Base-by-base conservation (phyloP, 2,113 vertebrate genomes). In the Tychaedon coryphoeus region DNA sequence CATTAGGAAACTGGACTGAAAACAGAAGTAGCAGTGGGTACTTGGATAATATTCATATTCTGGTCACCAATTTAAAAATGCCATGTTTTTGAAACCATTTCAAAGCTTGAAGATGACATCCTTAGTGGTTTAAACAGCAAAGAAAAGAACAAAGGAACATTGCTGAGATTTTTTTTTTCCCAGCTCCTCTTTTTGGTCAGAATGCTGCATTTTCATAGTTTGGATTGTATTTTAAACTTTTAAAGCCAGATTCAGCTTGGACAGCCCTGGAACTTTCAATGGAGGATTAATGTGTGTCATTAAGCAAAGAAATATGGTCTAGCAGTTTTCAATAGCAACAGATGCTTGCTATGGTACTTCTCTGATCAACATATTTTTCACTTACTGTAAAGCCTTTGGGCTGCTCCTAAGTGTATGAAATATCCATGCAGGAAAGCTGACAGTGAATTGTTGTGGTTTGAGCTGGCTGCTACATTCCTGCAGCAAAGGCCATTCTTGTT, bases 241-340 rank as follows among this genome's bases (percentile, higher is more conserved):
- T 91, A 82, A 73, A 92, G 20, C 33, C 50, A 82, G 42, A 82
- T 76, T 74, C 11, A 14, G 19, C 75, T 86, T 90, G 75, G 67
- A 81, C 23, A 85, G 26, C 29, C 58, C 22, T 78, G 38, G 51
- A 47, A 92, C 73, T 85, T 96, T 94, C 85, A 88, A 51, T 53
- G 47, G 38, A 90, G 54, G 71, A 91, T 91, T 95, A 95, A 94
- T 91, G 54, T 50, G 24, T 77, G 65, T 56, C 90, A 91, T 95
- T 95, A 94, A 93, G 81, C 58, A 87, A 82, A 90, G 74, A 96
- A 95, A 90, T 90, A 94, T 62, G 86, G 54, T 62, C 62, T 83
- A 70, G 74, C 57, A 80, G 42, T 91, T 94, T 95, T 95, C 85
- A 90, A 90, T 66, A 92, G 91, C 87, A 96, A 78, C 93, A 86